phyloP scores from a whole-genome alignment of 2,113 vertebrate genomes.

The Aplodontia rufa region DNA sequence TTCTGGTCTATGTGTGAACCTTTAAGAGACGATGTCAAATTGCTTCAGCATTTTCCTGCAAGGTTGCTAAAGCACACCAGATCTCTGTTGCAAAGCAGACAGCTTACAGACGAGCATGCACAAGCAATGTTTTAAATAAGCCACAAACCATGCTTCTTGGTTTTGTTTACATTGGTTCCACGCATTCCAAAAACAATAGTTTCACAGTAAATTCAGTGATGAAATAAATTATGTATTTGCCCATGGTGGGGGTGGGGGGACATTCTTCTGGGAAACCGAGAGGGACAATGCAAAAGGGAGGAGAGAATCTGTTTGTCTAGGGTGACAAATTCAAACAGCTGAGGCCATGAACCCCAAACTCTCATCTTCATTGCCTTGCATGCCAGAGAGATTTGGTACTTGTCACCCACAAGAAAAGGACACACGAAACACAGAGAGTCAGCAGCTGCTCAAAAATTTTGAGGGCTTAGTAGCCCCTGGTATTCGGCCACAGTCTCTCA shows the following conservation, averaged over 20 bases:
- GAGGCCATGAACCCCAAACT: slow-evolving; percentile 71
- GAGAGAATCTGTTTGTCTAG: slow-evolving; percentile 77
- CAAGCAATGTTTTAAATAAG: slow-evolving; percentile 46
- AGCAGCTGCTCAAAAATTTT: slow-evolving; percentile 73
- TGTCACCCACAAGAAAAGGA: slow-evolving; percentile 77
- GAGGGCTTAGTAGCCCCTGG: slow-evolving; percentile 47
- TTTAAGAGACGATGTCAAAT: slow-evolving; percentile 1
- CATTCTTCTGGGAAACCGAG: slow-evolving; percentile 68
- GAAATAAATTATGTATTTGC: slow-evolving; percentile 69
- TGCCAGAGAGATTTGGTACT: slow-evolving; percentile 75
- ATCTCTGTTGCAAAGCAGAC: not conserved
- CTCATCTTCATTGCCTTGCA: slow-evolving; percentile 69
- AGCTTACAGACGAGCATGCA: not conserved
- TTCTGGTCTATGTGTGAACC: not conserved
- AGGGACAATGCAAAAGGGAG: slow-evolving; percentile 46
- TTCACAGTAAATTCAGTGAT: slow-evolving; percentile 66
- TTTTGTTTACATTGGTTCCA: slow-evolving; percentile 70
- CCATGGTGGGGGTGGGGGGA: not conserved
- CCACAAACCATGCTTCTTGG: slow-evolving; percentile 46
- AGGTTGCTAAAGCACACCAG: slow-evolving; percentile 21
- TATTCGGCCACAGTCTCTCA: not conserved
- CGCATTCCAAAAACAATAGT: slow-evolving; percentile 59
- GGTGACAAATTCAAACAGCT: slow-evolving; percentile 83
- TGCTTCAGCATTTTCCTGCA: not conserved
- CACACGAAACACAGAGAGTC: slow-evolving; percentile 63